phyloP scores from a whole-genome alignment of 2,888 invertebrate species.

The Hydrotaea cyrtoneurina region DNA sequence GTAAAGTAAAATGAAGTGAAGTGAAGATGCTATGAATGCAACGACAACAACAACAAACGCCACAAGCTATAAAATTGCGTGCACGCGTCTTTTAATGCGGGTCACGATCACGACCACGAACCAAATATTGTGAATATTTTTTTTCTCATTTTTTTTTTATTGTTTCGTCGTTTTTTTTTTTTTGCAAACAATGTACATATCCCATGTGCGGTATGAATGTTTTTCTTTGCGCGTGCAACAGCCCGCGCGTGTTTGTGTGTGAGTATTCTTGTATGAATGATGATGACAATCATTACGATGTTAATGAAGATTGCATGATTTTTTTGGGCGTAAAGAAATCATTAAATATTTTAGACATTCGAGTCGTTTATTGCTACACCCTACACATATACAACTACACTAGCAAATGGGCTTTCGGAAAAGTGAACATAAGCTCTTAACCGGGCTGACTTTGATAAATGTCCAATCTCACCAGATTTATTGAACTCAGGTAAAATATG shows the following conservation, averaged over 20 bases:
- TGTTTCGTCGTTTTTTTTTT: neutral
- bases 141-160: conserved; percentile 26
- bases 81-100: conserved; percentile 67
- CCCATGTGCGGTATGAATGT: conserved; percentile 3
- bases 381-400: neutral
- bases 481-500: too few relatives aligned
- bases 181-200: conserved; percentile 19
- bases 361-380: neutral
- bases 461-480: too few relatives aligned
- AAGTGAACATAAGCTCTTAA: too few relatives aligned
- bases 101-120: conserved; percentile 68
- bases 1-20: conserved; percentile 35
- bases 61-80: conserved; percentile 66
- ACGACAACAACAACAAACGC: conserved; percentile 45
- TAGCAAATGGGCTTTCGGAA: too few relatives aligned
- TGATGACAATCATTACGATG: conserved; percentile 62
- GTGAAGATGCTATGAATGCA: conserved; percentile 38
- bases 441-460: too few relatives aligned
- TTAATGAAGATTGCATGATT: conserved; percentile 62
- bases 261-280: conserved; percentile 45
- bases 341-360: neutral
- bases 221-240: neutral
- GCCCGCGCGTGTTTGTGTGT: conserved; percentile 5
- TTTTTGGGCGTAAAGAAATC: conserved; percentile 53
- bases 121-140: conserved; percentile 63